Evolutionary conservation across 2,888 invertebrate genomes (phyloP).

Genomic region (Periphyllus acericola): DNA sequence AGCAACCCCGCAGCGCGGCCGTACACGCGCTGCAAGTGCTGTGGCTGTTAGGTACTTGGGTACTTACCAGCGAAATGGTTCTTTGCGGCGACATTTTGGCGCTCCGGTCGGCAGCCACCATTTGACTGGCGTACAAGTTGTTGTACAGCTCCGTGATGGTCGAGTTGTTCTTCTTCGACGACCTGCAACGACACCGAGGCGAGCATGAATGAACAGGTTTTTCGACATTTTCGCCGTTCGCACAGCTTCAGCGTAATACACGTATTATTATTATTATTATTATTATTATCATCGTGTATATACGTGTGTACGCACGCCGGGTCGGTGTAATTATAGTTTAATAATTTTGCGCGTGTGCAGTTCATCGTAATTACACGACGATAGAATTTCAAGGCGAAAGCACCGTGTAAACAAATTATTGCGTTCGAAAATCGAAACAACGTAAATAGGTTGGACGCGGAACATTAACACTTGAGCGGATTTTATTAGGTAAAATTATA

Average conservation of each 20-base stretch:
- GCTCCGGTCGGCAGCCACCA: conserved; percentile 54
- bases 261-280: neutral
- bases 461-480: neutral
- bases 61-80: conserved; percentile 58
- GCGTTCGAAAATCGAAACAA: conserved; percentile 12
- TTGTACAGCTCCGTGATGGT: conserved; percentile 51
- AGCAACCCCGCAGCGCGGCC: too few species aligned
- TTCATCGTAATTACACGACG: conserved; percentile 2
- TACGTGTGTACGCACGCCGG: neutral
- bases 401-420: neutral
- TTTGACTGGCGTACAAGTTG: conserved; percentile 59
- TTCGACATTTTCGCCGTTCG: conserved; percentile 37
- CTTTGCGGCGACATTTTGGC: conserved; percentile 61
- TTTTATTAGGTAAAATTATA: too few species aligned
- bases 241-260: neutral
- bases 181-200: conserved; percentile 46
- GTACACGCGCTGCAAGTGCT: too few species aligned
- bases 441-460: neutral
- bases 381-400: conserved; percentile 31
- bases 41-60: neutral
- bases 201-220: conserved; percentile 53
- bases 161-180: conserved; percentile 59
- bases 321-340: conserved; percentile 35
- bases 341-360: conserved; percentile 42
- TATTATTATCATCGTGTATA: conserved; percentile 4